Evolutionary conservation across 1,140 invertebrate genomes (phyloP).

Genomic region (Oscheius sp.): DNA sequence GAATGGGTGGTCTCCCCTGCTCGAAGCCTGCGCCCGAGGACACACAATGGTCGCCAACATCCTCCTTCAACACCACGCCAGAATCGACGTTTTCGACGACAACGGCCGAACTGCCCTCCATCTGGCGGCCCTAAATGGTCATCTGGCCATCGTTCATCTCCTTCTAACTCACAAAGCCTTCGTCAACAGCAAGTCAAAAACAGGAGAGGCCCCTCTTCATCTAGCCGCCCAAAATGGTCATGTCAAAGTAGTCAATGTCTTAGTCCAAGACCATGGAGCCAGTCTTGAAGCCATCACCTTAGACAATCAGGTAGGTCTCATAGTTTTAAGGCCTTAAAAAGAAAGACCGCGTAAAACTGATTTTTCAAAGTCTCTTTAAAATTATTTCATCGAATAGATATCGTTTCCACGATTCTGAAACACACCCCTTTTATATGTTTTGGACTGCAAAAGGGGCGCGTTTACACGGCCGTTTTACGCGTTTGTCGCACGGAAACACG

Average conservation of each 20-base stretch:
- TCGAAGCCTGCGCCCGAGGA: conserved; percentile 76
- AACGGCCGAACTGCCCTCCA: conserved; percentile 70
- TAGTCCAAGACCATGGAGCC: conserved; percentile 83
- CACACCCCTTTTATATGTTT: too few species aligned
- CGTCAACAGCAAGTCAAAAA: conserved; percentile 82
- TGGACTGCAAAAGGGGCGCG: too few species aligned
- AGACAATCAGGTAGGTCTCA: conserved; percentile 65
- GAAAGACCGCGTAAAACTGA: too few species aligned
- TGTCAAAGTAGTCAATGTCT: conserved; percentile 67
- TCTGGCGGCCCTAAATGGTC: conserved; percentile 88
- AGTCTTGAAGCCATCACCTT: conserved; percentile 89
- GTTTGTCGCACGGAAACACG: too few species aligned
- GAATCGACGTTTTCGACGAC: conserved; percentile 96
- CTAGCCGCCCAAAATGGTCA: conserved; percentile 89
- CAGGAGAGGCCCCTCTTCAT: conserved; percentile 71
- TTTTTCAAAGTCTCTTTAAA: too few species aligned
- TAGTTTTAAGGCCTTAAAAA: background rate
- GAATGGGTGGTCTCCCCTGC: conserved; percentile 88
- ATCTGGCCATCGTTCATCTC: conserved; percentile 82
- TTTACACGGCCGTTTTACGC: too few species aligned
- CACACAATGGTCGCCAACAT: conserved; percentile 68
- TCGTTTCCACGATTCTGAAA: too few species aligned
- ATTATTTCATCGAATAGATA: too few species aligned
- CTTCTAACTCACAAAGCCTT: conserved; percentile 94
- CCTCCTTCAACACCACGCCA: conserved; percentile 70